Base-by-base conservation (phyloP, 2,888 invertebrate species). In the Diarsia rubi region DNA sequence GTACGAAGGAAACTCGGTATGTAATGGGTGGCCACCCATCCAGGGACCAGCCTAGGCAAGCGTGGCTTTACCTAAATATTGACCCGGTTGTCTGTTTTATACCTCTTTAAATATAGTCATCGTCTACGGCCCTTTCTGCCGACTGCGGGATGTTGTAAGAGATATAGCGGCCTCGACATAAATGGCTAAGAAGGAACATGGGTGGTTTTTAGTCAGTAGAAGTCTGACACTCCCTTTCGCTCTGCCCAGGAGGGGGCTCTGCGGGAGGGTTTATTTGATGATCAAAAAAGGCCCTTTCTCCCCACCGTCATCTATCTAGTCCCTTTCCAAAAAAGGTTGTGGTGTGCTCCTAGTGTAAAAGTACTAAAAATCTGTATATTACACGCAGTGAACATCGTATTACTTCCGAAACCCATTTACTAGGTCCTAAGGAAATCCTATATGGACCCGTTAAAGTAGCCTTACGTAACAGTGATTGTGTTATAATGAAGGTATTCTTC, bases 331-430 rank as follows among this genome's bases (percentile, higher is more conserved):
- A n/a, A 62, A 9, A 42, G n/a, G 42, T 42, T 42, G 8, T 42
- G 42, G 42, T 42, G 8, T 8, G 19, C 19, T 31, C 31, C 16
- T 59, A 44, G 42, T 24, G 0, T 16, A 62, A 62, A n/a, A 42
- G n/a, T 42, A 62, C 42, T 42, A 3, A 42, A 62, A 62, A 62
- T 42, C 42, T 14, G 14, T 62, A 62, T 3, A 8, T 42, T 31
- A 62, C 62, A 14, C n/a, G 14, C 8, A 62, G 44, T 16, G 57
- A 62, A 62, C 42, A 42, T 62, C 16, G 42, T 62, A 62, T 59
- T 77, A 60, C 75, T 68, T 68, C 75, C 78, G 59, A 8, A 68
- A 77, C 6, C 47, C 75, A 67, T 75, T 67, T 49, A 77, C 27
- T 31, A 21, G 12, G 67, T 31, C 67, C 16, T 77, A 67, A 77